These are phyloP conservation scores for Stegostoma tigrinum DNA, from an alignment of 2,113 vertebrate genomes.

Conservation along the genomic window DNA sequence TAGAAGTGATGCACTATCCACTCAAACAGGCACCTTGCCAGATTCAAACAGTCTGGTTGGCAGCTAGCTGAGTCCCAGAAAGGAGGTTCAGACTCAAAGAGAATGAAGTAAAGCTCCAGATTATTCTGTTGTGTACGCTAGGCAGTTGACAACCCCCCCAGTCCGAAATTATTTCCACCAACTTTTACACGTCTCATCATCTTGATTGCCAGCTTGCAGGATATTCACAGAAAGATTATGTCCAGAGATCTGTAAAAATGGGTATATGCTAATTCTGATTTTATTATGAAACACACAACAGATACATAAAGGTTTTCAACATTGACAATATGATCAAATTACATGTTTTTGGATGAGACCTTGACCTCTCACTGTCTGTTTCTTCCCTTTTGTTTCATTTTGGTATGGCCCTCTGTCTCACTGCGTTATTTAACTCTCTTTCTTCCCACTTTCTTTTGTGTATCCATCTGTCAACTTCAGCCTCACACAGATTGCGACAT, in stretches of 20 bases:
- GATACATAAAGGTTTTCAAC: not conserved
- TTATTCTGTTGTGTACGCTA: not conserved
- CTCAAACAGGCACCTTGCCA: no score
- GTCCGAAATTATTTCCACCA: not conserved
- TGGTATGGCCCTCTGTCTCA: not conserved
- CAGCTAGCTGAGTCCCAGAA: not conserved
- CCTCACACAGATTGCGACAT: conserved; percentile 28
- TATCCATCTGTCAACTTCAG: conserved; percentile 30
- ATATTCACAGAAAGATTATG: not conserved
- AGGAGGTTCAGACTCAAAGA: not conserved
- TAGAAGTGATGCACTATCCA: not conserved
- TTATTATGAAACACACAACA: not conserved
- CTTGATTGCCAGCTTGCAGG: not conserved
- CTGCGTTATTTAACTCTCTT: conserved; percentile 21
- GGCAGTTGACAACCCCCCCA: no score
- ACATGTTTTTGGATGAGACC: conserved; percentile 1
- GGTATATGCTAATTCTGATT: not conserved
- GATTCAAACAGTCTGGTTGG: not conserved
- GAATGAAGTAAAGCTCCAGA: not conserved
- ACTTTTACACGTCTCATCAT: not conserved
- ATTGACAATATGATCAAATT: not conserved
- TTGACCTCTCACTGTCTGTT: not conserved
- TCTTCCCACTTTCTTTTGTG: conserved; percentile 25
- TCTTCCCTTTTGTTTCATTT: conserved; percentile 22
- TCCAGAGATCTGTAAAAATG: not conserved